Evolutionary conservation across 1,140 invertebrate genomes (phyloP).

Genomic region (Cepaea nemoralis): DNA sequence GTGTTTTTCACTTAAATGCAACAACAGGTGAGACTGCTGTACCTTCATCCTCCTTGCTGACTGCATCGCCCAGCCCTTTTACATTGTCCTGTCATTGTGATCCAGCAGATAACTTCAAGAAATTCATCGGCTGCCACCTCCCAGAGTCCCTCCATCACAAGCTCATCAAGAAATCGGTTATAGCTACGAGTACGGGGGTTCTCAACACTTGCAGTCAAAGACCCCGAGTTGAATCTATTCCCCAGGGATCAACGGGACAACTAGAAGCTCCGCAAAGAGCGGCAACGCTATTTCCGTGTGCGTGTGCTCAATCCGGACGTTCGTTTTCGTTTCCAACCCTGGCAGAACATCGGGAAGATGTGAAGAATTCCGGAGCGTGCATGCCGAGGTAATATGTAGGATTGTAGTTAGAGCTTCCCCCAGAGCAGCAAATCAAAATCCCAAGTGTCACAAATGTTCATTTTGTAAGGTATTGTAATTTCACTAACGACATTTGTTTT

Average conservation of each 20-base stretch:
- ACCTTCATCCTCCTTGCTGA: background rate
- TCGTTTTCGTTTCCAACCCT: background rate
- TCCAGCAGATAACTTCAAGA: conserved; percentile 18
- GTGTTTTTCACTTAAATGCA: background rate
- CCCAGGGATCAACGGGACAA: background rate
- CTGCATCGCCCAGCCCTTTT: conserved; percentile 14
- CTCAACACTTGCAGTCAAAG: background rate
- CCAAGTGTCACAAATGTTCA: background rate
- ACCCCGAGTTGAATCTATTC: background rate
- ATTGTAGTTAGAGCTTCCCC: background rate
- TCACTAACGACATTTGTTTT: too few relatives aligned
- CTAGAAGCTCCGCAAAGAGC: background rate
- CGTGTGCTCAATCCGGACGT: background rate
- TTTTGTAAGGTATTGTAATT: too few relatives aligned
- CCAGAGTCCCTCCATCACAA: background rate
- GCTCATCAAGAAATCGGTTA: background rate
- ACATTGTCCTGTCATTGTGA: conserved; percentile 17
- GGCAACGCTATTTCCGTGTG: background rate
- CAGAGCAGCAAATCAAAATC: conserved; percentile 14
- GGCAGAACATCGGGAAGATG: background rate
- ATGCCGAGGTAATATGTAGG: conserved; percentile 7
- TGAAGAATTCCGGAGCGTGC: background rate
- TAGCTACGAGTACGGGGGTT: background rate
- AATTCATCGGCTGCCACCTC: conserved; percentile 20
- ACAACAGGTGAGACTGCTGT: background rate